phyloP scores from a whole-genome alignment of 2,113 vertebrate genomes.

The Carassius carassius region DNA sequence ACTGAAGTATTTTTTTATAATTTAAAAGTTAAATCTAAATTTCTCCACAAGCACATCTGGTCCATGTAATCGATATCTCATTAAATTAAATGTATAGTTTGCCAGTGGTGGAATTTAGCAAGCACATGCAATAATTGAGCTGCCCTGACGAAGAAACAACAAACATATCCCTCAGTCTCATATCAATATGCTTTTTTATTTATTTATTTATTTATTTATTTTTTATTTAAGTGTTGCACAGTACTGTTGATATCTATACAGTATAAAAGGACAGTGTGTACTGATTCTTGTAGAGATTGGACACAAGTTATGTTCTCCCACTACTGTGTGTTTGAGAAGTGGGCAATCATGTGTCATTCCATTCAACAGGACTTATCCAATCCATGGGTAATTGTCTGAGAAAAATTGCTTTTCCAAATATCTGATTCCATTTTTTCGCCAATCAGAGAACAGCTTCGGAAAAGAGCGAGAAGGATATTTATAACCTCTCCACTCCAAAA shows the following conservation, averaged over 20 bases:
- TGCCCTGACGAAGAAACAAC: not conserved
- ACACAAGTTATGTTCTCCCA: not conserved
- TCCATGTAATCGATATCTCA: slow-evolving; percentile 28
- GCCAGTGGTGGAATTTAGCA: slow-evolving; percentile 11
- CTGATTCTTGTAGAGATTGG: slow-evolving; percentile 25
- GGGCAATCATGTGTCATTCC: slow-evolving; percentile 37
- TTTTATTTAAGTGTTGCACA: not conserved
- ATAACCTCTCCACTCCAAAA: slow-evolving; percentile 50
- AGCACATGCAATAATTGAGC: not conserved
- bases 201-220: too few relatives aligned
- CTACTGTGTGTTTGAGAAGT: slow-evolving; percentile 2
- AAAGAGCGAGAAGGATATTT: slow-evolving; percentile 9
- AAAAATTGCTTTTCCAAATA: slow-evolving; percentile 42
- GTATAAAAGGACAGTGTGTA: not conserved
- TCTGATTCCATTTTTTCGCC: slow-evolving; percentile 36
- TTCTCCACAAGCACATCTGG: slow-evolving; percentile 23
- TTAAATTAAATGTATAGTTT: slow-evolving; percentile 26
- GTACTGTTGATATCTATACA: not conserved
- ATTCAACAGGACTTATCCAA: slow-evolving; percentile 42
- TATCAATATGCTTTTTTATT: not conserved
- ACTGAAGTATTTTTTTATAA: not conserved
- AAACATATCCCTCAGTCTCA: not conserved
- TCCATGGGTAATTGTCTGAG: slow-evolving; percentile 39
- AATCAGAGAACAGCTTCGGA: slow-evolving; percentile 3
- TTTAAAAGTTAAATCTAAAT: slow-evolving; percentile 7